Evolutionary conservation across 2,113 vertebrate genomes (phyloP), one percentile per base, ranked within the genome.

Genomic region (Camarhynchus parvulus): DNA sequence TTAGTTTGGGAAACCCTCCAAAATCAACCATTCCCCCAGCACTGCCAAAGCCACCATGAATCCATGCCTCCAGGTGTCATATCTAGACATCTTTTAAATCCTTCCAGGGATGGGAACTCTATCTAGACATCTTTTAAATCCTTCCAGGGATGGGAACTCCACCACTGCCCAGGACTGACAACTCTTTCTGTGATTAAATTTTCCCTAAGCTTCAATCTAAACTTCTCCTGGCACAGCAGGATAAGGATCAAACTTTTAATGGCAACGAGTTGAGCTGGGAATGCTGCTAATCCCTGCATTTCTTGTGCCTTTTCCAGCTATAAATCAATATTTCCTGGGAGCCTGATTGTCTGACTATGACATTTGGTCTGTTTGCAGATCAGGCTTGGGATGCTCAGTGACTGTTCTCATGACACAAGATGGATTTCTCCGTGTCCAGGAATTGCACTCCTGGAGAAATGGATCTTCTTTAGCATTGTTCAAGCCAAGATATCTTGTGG

Each of bases 251-350:
- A 78, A 70, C 25, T 63, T 49, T 10, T 33, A 62, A 58, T 25
- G 64, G 6, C 67, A 19, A 11, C 41, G 22, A 28, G 23, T 27
- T 30, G 2, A 42, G 21, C 73, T 72, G 39, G 30, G 44, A 50
- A 58, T 87, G 50, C 33, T 75, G 73, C 42, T 83, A 73, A 89
- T 70, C 62, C 35, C 24, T 44, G 19, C 17, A 9, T 11, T 68
- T 63, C 53, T 73, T 50, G 9, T 53, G 68, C 33, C 39, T 81
- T 77, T 74, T 58, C 39, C 69, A 70, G 31, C 6, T 49, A 33
- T 42, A 73, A 91, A 92, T 91, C 68, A 66, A 69, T 86, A 63
- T 9, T 77, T 76, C 49, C 31, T 25, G 23, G 25, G 53, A 94
- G 37, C 13, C 66, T 62, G 80, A 49, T 23, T 80, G 83, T 74